phyloP scores from a whole-genome alignment of 2,888 invertebrate species.

The Yponomeuta cagnagella region DNA sequence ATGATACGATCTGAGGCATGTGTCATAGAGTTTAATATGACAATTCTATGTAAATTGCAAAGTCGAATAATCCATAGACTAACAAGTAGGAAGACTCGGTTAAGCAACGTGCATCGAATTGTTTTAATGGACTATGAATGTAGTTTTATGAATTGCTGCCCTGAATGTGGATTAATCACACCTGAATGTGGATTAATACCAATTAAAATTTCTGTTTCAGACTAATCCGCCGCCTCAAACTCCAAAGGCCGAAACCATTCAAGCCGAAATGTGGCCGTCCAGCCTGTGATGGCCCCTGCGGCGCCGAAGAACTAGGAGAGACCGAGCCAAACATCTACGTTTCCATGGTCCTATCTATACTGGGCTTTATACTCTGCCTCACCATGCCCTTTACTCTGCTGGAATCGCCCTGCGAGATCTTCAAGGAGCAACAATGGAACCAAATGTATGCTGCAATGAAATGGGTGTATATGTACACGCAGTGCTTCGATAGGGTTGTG shows the following conservation, averaged over 20 bases:
- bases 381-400: conserved; percentile 39
- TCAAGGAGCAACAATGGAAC: conserved; percentile 26
- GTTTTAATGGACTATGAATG: no score
- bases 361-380: conserved; percentile 34
- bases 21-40: no score
- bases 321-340: conserved; percentile 29
- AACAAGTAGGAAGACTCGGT: no score
- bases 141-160: no score
- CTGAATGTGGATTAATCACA: no score
- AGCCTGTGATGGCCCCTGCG: conserved; percentile 11
- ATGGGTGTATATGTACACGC: conserved; percentile 29
- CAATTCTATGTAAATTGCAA: no score
- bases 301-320: not conserved
- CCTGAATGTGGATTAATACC: no score
- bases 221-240: conserved; percentile 10
- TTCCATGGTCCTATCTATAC: conserved; percentile 38
- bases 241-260: not conserved
- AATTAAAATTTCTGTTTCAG: not conserved
- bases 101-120: no score
- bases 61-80: no score
- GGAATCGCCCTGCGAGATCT: conserved; percentile 34
- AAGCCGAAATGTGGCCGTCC: conserved; percentile 3
- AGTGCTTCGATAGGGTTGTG: conserved; percentile 31
- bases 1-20: no score
- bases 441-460: conserved; percentile 26